Percentiles rank a stretch among this genome's conserved stretches.
These are phyloP conservation scores for Trachelus iudaicus DNA, from an alignment of 2,888 invertebrate genomes.

Conservation along the genomic window DNA sequence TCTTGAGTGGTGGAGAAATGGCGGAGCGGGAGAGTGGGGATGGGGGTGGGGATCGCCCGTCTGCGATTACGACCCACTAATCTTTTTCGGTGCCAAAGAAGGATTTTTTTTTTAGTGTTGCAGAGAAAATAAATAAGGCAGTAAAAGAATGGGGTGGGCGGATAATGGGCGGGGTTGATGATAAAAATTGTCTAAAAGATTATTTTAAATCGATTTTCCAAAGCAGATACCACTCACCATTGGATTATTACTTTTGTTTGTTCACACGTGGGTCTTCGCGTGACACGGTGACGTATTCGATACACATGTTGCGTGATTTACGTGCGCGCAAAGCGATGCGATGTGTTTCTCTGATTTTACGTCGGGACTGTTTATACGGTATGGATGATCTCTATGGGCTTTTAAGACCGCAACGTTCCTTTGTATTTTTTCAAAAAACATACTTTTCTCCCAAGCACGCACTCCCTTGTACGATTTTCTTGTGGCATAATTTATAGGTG, in stretches of 20 bases:
- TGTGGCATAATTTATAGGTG: background rate
- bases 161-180: background rate
- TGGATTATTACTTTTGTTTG: background rate
- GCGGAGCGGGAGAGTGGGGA: too few relatives aligned
- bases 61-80: too few relatives aligned
- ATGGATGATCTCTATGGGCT: background rate
- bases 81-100: background rate
- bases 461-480: background rate
- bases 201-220: background rate
- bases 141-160: conserved; percentile 3
- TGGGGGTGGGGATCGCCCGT: too few relatives aligned
- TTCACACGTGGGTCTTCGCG: background rate
- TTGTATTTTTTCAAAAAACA: background rate
- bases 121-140: background rate
- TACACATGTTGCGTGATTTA: background rate
- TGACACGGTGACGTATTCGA: background rate
- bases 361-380: background rate
- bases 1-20: too few relatives aligned
- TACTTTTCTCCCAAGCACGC: background rate
- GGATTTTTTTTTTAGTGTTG: background rate
- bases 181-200: background rate
- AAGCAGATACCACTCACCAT: background rate
- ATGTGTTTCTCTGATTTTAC: background rate
- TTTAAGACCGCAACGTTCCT: background rate
- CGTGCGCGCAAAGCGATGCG: background rate